These are phyloP conservation scores for Drosophila limbata DNA, from an alignment of 2,888 invertebrate species.

Conservation along the genomic window DNA sequence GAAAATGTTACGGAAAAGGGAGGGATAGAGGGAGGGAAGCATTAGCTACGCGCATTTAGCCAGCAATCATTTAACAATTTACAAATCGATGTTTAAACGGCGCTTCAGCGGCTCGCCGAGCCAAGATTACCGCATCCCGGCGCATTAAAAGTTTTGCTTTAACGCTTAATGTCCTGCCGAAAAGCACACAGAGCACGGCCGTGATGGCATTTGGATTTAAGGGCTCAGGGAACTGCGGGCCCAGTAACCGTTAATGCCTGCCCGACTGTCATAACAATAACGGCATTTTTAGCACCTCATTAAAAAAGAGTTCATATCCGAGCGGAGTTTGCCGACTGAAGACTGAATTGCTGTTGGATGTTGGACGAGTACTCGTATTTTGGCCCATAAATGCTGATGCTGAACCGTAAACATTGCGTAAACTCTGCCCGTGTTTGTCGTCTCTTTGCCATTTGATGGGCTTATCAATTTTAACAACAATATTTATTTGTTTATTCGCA, in stretches of 20 bases:
- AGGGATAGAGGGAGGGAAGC: slow-evolving; percentile 26
- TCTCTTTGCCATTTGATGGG: slow-evolving; percentile 48
- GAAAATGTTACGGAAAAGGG: not conserved
- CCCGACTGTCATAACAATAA: slow-evolving; percentile 77
- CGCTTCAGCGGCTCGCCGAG: slow-evolving; percentile 52
- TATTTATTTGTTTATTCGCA: slow-evolving; percentile 67
- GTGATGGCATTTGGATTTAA: slow-evolving; percentile 12
- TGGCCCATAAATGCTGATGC: slow-evolving; percentile 36
- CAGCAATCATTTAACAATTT: slow-evolving; percentile 83
- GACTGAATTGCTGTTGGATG: slow-evolving; percentile 44
- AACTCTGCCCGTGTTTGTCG: slow-evolving; percentile 24
- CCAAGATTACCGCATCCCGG: slow-evolving; percentile 30
- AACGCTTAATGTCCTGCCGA: slow-evolving; percentile 67
- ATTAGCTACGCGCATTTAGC: slow-evolving; percentile 81
- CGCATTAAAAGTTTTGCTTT: slow-evolving; percentile 69
- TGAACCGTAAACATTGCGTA: slow-evolving; percentile 22
- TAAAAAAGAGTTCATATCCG: slow-evolving; percentile 82
- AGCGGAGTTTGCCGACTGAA: slow-evolving; percentile 52
- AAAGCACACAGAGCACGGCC: slow-evolving; percentile 43
- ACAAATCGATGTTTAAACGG: slow-evolving; percentile 84
- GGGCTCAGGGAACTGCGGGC: slow-evolving; percentile 1
- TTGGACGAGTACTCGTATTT: slow-evolving; percentile 14
- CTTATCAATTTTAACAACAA: slow-evolving; percentile 77
- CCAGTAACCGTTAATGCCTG: slow-evolving; percentile 52
- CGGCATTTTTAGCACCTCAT: slow-evolving; percentile 82